Conservation (phyloP, 2,888 invertebrate genomes). For the Callyntrura sp. region DNA sequence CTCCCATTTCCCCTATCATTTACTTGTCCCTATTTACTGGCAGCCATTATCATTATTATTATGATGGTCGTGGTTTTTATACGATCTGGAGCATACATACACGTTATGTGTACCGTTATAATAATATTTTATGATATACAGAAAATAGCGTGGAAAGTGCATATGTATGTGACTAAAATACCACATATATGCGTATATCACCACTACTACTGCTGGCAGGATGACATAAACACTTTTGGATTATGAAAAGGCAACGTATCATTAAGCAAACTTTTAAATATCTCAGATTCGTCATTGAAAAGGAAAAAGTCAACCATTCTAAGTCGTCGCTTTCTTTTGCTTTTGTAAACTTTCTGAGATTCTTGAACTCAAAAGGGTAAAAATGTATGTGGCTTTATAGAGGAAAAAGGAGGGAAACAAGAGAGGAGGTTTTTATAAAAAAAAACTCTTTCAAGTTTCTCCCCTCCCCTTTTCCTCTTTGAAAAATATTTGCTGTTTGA, state of each 20-base stretch:
- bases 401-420: not conserved
- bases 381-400: not conserved
- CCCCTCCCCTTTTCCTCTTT: not conserved
- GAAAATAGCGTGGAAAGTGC: too few relatives aligned
- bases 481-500: not conserved
- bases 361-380: slow-evolving; percentile 16
- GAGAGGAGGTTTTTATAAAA: not conserved
- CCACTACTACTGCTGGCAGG: not conserved
- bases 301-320: slow-evolving; percentile 36
- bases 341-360: slow-evolving; percentile 36
- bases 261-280: slow-evolving; percentile 69
- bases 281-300: slow-evolving; percentile 23
- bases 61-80: not conserved
- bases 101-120: not conserved
- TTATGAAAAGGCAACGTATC: slow-evolving; percentile 34
- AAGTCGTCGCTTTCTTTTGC: slow-evolving; percentile 22
- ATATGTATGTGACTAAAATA: not conserved
- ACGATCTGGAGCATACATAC: not conserved
- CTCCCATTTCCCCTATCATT: slow-evolving; percentile 52
- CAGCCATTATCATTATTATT: slow-evolving; percentile 9
- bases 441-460: slow-evolving; percentile 25
- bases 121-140: not conserved
- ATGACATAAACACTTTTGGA: slow-evolving; percentile 12
- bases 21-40: slow-evolving; percentile 7
- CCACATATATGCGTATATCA: not conserved